Evolutionary conservation across 2,113 vertebrate species (phyloP), one percentile per base, ranked within the genome.

Genomic region (Conger conger): DNA sequence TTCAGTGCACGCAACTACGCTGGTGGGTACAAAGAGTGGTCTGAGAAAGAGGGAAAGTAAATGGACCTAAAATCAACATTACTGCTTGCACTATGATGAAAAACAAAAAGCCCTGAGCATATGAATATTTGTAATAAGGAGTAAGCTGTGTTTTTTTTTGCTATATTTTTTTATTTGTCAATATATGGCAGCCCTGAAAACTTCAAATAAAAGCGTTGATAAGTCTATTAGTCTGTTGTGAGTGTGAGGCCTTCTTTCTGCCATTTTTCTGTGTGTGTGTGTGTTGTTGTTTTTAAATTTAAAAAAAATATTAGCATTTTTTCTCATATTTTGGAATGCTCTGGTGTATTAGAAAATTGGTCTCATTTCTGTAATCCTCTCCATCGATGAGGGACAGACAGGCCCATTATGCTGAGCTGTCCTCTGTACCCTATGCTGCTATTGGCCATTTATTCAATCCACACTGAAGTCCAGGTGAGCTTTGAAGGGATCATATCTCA

Each of bases 11-110:
- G 90, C n/a, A 95, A 96, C 91, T 96, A 93, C 20, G 23, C 87
- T 1, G 96, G 96, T 8, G 94, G 90, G 81, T 97, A 94, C 88
- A 91, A 86, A 53, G 95, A 96, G 88, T 96, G 96, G 96, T 88
- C 91, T 7, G 91, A 91, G 60, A 94, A 92, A 17, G 91, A 91
- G 77, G 85, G 86, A 23, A 91, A 93, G 79, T 95, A 83, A 94
- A 17, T 0, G 27, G 8, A 79, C 40, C 9, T 73, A 73, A 73
- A 33, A 73, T 13, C 15, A 27, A 54, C 9, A 8, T 4, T 73
- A 18, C 23, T n/a, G 33, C 40, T 16, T 35, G n/a, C 11, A 2
- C 50, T 42, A 11, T 84, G 35, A 1, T 4, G 7, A 84, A 20
- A 63, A 53, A 50, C n/a, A 27, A 35, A 36, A 53, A 23, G n/a